Base-by-base conservation (phyloP, 1,140 invertebrate genomes). In the Ruditapes philippinarum region DNA sequence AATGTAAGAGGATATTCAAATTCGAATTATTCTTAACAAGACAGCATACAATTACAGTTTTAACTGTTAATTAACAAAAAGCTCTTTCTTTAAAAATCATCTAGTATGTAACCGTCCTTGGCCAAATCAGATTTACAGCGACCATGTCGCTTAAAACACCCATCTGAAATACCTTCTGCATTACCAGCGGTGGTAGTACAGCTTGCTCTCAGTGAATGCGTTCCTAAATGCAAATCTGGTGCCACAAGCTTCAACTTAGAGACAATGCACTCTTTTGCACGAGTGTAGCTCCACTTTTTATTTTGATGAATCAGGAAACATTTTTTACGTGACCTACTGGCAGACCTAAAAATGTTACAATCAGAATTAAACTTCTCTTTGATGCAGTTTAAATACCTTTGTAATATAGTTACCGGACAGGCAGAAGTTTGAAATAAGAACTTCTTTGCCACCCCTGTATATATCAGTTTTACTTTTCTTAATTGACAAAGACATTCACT, bases 391-490 rank as follows among this genome's bases (percentile, higher is more conserved):
- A 81, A 28, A 38, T 81, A 91, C 17, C 65, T 84, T n/a, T 79
- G 17, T 68, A 88, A 85, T 80, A 91, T 91, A 45, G 28, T 22
- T 33, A 60, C 28, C 22, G 90, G 90, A 86, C 85, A 89, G 0
- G 81, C 90, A n/a, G n/a, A n/a, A n/a, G 25, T 5, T 76, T 51
- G 86, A 87, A n/a, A 81, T n/a, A n/a, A n/a, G n/a, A n/a, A n/a
- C n/a, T n/a, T n/a, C n/a, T n/a, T n/a, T n/a, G n/a, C 84, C 76
- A 82, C 79, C 38, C 73, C 85, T 84, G 88, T 91, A 81, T 80
- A n/a, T n/a, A n/a, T n/a, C n/a, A n/a, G n/a, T 85, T 31, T 80
- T 85, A 49, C 49, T 36, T 42, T 89, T 86, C 12, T 33, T 49
- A n/a, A 91, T 31, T 42, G 28, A 14, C 3, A 89, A 40, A 57